A percentile compares a stretch with the other conserved stretches of the same genome.
phyloP scores from a whole-genome alignment of 2,888 invertebrate genomes.

The Podabrus alpinus region DNA sequence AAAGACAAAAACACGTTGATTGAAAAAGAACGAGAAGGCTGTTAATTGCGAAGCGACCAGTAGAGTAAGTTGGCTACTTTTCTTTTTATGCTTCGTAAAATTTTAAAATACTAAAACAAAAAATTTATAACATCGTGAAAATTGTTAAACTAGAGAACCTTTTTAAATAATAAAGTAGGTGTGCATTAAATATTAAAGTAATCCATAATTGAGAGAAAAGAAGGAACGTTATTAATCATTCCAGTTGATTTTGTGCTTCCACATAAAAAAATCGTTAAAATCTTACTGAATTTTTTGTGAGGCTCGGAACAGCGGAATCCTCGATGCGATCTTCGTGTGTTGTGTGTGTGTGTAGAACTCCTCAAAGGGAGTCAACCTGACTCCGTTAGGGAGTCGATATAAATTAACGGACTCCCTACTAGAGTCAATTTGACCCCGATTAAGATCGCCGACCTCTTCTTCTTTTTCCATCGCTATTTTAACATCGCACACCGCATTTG shows the following conservation, averaged over 20 bases:
- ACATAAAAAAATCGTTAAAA: not conserved
- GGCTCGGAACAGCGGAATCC: not conserved
- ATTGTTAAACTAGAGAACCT: not conserved
- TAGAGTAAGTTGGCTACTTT: not conserved
- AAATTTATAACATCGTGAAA: not conserved
- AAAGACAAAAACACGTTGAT: not conserved
- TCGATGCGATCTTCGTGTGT: slow-evolving; percentile 2
- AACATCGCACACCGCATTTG: not conserved
- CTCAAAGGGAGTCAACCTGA: slow-evolving; percentile 93
- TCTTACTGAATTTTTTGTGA: not conserved
- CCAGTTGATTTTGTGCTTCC: not conserved
- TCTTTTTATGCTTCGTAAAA: not conserved
- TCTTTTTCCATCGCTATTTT: slow-evolving; percentile 9
- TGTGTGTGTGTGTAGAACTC: slow-evolving; percentile 56
- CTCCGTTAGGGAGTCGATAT: slow-evolving; percentile 96
- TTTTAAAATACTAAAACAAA: not conserved
- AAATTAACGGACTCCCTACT: slow-evolving; percentile 93
- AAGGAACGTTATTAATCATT: not conserved
- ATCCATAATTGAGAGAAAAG: not conserved
- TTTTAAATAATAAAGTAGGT: not conserved
- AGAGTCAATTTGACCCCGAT: slow-evolving; percentile 96
- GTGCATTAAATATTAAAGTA: not conserved
- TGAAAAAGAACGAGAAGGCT: not conserved
- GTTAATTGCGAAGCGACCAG: not conserved
- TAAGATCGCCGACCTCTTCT: slow-evolving; percentile 57